Evolutionary conservation across 2,797 vertebrate genomes (phyloP).

Genomic region (Coccyzus lansbergi): DNA sequence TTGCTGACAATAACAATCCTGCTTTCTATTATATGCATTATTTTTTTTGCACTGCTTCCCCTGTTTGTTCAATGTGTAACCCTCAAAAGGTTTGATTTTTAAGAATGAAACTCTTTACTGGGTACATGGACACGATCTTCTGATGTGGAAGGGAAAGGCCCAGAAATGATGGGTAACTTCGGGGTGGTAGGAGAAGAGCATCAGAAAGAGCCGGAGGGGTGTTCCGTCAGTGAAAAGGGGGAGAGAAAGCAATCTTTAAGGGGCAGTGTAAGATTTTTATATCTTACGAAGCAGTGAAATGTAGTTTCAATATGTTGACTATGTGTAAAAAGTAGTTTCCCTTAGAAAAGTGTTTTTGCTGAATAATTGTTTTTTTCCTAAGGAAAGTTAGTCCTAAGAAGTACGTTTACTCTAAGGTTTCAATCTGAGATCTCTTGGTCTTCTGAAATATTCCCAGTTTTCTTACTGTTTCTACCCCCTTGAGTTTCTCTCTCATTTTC

Average conservation of each 20-base stretch:
- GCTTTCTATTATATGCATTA: neutral
- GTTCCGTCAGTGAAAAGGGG: neutral
- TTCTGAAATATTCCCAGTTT: neutral
- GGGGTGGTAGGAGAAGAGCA: neutral
- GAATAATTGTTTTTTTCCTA: neutral
- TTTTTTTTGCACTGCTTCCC: neutral
- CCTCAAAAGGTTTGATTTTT: constrained; percentile 2
- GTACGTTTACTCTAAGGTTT: neutral
- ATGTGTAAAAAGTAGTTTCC: neutral
- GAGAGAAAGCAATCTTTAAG: neutral
- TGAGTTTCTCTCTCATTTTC: neutral
- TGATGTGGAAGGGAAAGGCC: neutral
- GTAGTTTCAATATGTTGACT: neutral
- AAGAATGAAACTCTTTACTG: constrained; percentile 42
- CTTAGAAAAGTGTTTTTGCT: neutral
- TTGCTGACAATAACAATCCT: neutral
- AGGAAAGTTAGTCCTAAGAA: neutral
- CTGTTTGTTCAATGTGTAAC: neutral
- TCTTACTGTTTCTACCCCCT: neutral
- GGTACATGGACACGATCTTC: neutral
- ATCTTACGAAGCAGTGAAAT: neutral
- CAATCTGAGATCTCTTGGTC: neutral
- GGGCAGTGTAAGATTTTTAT: neutral
- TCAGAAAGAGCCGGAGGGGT: neutral
- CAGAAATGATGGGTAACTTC: neutral